Evolutionary conservation across 2,113 vertebrate species (phyloP), one percentile per base, ranked within the genome.

Genomic region (Syngnathoides biaculeatus): DNA sequence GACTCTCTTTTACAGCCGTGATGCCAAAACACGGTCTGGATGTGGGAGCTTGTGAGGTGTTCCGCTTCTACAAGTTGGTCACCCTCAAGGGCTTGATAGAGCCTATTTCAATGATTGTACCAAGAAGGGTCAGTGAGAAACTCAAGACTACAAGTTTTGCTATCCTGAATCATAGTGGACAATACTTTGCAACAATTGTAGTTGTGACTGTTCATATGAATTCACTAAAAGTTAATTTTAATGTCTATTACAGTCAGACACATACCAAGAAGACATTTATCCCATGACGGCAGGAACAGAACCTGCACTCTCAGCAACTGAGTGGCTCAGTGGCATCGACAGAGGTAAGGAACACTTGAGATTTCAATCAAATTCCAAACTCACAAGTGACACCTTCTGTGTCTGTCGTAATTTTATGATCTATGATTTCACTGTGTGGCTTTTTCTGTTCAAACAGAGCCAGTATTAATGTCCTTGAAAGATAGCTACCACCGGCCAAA

Each of bases 61-160:
- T 92, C 80, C 93, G 97, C 4, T 99, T 99, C 91, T 99, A 99
- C 91, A 98, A 98, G 87, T 91, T 99, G 19, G 83, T 99, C 81
- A 98, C 97, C 1, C 91, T 98, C 64, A 99, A 98, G 89, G 96
- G 95, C 43, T 87, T 97, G 66, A 95, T 99, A 0, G 97, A 99
- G 75, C 97, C 97, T 19, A 94, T 99, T 86, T 99, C 97, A 3
- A 99, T 99, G 97, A 99, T 99, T 0, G 97, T 99, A 60, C 97
- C 97, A 0, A 90, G 97, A 84, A 93, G 95, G 93, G 97, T 99
- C 81, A 96, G 97, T 88, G 61, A 27, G 65, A 68, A 19, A 30
- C 6, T 13, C 45, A 47, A 47, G 15, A 15, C 15, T 47, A 5
- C 5, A 22, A 10, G 9, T 2, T 63, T 63, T 35, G 30, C 30